Evolutionary conservation across 2,888 invertebrate species (phyloP).

Genomic region (Tipula lateralis): DNA sequence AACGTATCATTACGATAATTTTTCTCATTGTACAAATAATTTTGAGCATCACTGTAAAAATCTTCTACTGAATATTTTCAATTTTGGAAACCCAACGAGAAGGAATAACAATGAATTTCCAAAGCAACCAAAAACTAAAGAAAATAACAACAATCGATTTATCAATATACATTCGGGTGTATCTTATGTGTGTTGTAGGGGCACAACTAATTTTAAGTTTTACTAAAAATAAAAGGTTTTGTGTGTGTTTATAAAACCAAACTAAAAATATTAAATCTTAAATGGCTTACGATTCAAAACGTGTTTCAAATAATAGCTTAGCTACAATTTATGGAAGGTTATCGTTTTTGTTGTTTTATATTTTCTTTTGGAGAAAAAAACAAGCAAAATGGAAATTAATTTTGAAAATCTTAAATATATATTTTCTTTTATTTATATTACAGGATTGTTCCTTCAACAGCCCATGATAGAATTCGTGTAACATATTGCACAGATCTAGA

Average conservation of each 20-base stretch:
- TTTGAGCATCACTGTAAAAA: too few species aligned
- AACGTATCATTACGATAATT: too few species aligned
- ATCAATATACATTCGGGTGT: not conserved
- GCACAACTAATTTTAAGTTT: not conserved
- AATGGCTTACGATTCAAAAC: conserved; percentile 39
- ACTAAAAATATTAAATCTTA: conserved; percentile 27
- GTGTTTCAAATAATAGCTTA: conserved; percentile 38
- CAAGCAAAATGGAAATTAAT: not conserved
- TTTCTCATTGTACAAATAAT: too few species aligned
- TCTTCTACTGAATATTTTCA: not conserved
- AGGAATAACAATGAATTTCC: not conserved
- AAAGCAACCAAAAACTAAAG: not conserved
- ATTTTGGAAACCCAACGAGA: not conserved
- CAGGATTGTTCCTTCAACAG: conserved; percentile 37
- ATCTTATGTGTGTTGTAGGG: not conserved
- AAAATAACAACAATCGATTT: not conserved
- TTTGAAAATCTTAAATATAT: not conserved
- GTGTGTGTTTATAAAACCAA: not conserved
- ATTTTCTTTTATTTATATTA: conserved; percentile 29
- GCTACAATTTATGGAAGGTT: conserved; percentile 51
- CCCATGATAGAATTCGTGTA: conserved; percentile 36
- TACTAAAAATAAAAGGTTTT: not conserved
- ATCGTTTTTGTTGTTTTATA: not conserved
- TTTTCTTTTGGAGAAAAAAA: not conserved
- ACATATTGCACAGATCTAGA: conserved; percentile 60